A percentile compares a stretch with the other conserved stretches of the same genome.
Conservation (phyloP, 2,888 invertebrate species). For the Xestoiulus laeticollis region DNA sequence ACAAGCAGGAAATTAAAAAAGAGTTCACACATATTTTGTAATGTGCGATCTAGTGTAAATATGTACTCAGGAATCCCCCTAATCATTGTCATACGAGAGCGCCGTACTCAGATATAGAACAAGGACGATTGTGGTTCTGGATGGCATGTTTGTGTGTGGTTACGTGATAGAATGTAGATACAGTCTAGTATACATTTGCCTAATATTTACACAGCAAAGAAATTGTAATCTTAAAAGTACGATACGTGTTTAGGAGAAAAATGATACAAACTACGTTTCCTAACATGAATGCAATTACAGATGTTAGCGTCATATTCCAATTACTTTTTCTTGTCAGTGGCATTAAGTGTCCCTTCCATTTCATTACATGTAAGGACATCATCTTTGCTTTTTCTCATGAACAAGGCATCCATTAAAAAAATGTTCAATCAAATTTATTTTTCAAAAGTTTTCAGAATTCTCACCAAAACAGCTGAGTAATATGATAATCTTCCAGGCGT, state of each 20-base stretch:
- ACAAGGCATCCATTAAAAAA: too few species aligned
- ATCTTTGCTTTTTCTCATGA: too few species aligned
- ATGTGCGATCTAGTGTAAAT: background rate
- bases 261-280: too few species aligned
- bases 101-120: constrained; percentile 3
- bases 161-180: background rate
- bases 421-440: too few species aligned
- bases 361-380: too few species aligned
- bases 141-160: background rate
- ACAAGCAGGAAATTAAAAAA: constrained; percentile 25
- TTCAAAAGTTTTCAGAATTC: too few species aligned
- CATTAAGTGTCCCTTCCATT: too few species aligned
- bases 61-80: background rate
- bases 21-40: background rate
- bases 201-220: background rate
- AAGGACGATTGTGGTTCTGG: constrained; percentile 17
- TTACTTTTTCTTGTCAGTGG: too few species aligned
- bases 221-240: background rate
- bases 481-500: too few species aligned
- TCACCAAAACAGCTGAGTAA: too few species aligned
- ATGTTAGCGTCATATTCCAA: too few species aligned
- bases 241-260: background rate
- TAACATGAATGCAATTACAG: too few species aligned
- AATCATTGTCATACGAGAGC: background rate
- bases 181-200: background rate